Percentiles rank a stretch among this genome's conserved stretches.
These are phyloP conservation scores for Acanthosepion esculentum DNA, from an alignment of 2,888 invertebrate genomes.

Conservation along the genomic window DNA sequence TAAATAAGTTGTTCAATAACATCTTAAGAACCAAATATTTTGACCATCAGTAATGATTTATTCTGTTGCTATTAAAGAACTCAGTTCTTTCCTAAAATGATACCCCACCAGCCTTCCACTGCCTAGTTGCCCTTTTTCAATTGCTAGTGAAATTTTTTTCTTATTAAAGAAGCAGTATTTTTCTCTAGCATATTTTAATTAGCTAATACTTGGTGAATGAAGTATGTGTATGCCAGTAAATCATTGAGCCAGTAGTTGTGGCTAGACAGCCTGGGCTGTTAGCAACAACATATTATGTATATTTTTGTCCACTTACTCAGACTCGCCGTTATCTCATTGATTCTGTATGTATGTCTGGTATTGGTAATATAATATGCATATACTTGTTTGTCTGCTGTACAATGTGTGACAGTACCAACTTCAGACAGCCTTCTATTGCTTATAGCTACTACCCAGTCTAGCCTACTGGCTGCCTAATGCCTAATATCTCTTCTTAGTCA, in stretches of 20 bases:
- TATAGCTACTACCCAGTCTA: not conserved
- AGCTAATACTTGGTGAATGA: not conserved
- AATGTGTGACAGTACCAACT: slow-evolving; percentile 36
- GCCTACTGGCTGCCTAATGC: not conserved
- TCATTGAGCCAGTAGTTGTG: not conserved
- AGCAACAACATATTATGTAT: slow-evolving; percentile 45
- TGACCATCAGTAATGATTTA: no score
- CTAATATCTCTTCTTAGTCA: not conserved
- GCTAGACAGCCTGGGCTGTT: slow-evolving; percentile 35
- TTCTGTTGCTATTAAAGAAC: no score
- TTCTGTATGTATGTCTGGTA: not conserved
- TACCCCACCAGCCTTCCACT: no score
- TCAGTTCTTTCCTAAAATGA: no score
- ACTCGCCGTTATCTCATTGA: slow-evolving; percentile 36
- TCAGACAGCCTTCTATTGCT: not conserved
- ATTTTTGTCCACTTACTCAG: slow-evolving; percentile 40
- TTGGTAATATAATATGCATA: not conserved
- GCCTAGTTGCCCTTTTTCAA: not conserved
- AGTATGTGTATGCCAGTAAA: not conserved
- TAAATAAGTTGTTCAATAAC: no score
- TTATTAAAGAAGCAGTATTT: not conserved
- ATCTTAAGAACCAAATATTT: no score
- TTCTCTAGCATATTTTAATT: not conserved
- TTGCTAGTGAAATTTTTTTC: not conserved
- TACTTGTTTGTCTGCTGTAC: slow-evolving; percentile 4